Percentiles rank a stretch among this genome's conserved stretches.
Conservation (phyloP, 92 coral and sea anemone species). For the Parazoanthus swiftii region DNA sequence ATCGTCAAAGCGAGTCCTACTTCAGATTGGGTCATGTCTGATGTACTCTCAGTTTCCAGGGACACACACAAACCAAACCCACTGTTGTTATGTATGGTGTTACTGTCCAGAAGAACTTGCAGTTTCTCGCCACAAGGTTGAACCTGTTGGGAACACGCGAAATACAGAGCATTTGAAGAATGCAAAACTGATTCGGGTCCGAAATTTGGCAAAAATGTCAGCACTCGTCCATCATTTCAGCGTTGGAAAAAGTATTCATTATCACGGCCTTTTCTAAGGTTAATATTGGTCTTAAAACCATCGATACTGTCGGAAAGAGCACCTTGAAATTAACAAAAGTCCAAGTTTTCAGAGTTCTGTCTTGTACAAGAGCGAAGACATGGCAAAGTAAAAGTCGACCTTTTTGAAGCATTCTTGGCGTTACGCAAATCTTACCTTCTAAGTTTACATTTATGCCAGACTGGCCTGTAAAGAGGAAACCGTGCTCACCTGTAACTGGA, state of each 20-base stretch:
- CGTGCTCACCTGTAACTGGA: conserved; percentile 50
- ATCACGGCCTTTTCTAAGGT: too few species aligned
- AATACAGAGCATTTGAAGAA: not conserved
- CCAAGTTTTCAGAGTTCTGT: too few species aligned
- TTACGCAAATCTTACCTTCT: too few species aligned
- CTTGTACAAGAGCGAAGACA: too few species aligned
- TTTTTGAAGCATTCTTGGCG: too few species aligned
- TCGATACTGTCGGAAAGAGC: too few species aligned
- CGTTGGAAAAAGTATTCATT: too few species aligned
- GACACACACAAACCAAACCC: conserved; percentile 80
- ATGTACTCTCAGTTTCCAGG: conserved; percentile 46
- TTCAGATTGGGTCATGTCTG: conserved; percentile 50
- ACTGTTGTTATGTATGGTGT: conserved; percentile 68
- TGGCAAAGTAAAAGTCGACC: too few species aligned
- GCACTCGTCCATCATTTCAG: too few species aligned
- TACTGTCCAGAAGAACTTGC: conserved; percentile 62
- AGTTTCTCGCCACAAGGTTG: conserved; percentile 50
- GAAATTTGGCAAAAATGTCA: too few species aligned
- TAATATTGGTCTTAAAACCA: too few species aligned
- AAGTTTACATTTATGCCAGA: not conserved
- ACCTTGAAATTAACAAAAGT: too few species aligned
- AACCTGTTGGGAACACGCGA: conserved; percentile 41
- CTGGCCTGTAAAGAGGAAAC: not conserved
- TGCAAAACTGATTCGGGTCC: not conserved
- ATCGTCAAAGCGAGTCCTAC: conserved; percentile 61